Conservation (phyloP, 2,888 invertebrate genomes). For the Tipula helvola region DNA sequence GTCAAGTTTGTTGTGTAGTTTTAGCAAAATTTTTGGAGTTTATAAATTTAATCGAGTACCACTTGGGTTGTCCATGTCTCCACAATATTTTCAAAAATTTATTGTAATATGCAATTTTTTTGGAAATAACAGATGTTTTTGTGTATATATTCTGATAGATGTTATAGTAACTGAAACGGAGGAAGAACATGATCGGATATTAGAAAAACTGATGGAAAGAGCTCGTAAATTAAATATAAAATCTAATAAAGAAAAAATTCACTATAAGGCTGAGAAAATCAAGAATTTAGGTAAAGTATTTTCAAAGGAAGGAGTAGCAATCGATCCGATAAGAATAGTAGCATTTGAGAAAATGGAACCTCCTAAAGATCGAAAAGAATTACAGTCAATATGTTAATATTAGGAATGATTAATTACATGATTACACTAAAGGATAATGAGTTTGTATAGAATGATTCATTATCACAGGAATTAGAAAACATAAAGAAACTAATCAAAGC, state of each 20-base stretch:
- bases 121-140: slow-evolving; percentile 19
- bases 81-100: too few relatives aligned
- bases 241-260: too few relatives aligned
- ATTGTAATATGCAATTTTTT: slow-evolving; percentile 18
- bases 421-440: not conserved
- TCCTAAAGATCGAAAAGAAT: not conserved
- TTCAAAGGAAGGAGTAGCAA: not conserved
- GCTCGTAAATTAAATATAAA: too few relatives aligned
- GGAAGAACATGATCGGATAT: slow-evolving; percentile 19
- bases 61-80: too few relatives aligned
- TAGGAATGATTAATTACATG: not conserved
- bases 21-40: too few relatives aligned
- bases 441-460: too few relatives aligned
- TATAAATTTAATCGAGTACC: too few relatives aligned
- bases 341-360: not conserved
- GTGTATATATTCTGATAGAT: slow-evolving; percentile 26
- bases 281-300: too few relatives aligned
- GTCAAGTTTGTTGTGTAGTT: slow-evolving; percentile 24
- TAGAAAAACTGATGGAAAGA: too few relatives aligned
- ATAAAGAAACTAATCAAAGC: too few relatives aligned
- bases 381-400: not conserved
- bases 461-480: too few relatives aligned
- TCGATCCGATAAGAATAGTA: not conserved
- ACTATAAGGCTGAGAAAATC: too few relatives aligned
- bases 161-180: slow-evolving; percentile 13